phyloP scores from a whole-genome alignment of 1,140 invertebrate species.

The Stegodyphus mimosarum region DNA sequence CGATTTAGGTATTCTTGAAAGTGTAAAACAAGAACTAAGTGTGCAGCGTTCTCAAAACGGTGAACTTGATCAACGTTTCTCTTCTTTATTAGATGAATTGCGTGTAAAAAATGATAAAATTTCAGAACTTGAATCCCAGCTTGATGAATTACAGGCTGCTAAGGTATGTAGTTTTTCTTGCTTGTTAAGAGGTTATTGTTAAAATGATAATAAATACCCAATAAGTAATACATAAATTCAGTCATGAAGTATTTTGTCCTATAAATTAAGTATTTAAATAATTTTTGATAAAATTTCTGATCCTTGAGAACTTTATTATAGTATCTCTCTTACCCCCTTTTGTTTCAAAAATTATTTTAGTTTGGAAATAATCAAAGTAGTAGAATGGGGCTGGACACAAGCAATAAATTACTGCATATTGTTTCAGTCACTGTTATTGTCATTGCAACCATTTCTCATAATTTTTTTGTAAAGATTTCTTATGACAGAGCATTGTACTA shows the following conservation, averaged over 20 bases:
- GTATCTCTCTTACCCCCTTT: no score
- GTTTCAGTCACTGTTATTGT: no score
- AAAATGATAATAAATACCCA: not conserved
- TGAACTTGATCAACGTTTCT: constrained; percentile 67
- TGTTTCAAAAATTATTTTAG: not conserved
- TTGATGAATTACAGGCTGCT: constrained; percentile 27
- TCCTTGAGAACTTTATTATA: no score
- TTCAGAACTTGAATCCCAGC: constrained; percentile 47
- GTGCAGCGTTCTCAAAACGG: constrained; percentile 66
- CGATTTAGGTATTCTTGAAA: constrained; percentile 65
- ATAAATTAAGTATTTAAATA: no score
- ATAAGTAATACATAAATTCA: no score
- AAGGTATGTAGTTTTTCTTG: constrained; percentile 30
- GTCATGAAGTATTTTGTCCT: no score
- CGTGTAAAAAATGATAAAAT: constrained; percentile 68
- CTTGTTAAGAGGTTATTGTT: not conserved
- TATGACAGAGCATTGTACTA: no score
- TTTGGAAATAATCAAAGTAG: not conserved
- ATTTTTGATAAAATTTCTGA: no score
- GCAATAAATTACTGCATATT: not conserved
- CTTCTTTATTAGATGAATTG: constrained; percentile 63
- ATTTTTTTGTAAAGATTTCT: no score
- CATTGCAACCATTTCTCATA: no score
- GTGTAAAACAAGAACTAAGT: constrained; percentile 68
- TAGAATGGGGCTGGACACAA: not conserved